Percentiles rank a stretch among this genome's conserved stretches.
phyloP scores from a whole-genome alignment of 2,888 invertebrate genomes.

The Synanthedon andrenaeformis region DNA sequence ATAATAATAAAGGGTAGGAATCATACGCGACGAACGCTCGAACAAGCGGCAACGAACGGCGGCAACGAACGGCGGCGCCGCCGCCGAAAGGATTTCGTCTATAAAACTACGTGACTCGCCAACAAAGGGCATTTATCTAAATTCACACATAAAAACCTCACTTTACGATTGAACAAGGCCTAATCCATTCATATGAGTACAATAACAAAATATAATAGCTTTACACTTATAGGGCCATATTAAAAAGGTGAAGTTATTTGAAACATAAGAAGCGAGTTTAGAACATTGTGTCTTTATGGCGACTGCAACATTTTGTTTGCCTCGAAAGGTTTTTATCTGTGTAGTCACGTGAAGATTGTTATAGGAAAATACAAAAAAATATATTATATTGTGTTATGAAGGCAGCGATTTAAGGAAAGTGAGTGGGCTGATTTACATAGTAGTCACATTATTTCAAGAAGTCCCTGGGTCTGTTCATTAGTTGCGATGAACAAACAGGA shows the following conservation, averaged over 20 bases:
- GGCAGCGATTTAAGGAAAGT: conserved; percentile 22
- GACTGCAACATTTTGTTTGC: conserved; percentile 27
- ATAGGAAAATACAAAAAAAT: conserved; percentile 13
- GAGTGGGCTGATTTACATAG: conserved; percentile 18
- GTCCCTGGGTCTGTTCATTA: conserved; percentile 5
- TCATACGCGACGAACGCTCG: conserved; percentile 18
- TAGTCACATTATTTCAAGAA: conserved; percentile 10
- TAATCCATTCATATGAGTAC: too few relatives aligned
- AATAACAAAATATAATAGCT: too few relatives aligned
- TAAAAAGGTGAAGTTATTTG: conserved; percentile 11
- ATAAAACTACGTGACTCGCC: conserved; percentile 32
- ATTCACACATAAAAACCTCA: too few relatives aligned
- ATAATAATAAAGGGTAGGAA: too few relatives aligned
- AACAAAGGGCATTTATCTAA: conserved; percentile 31
- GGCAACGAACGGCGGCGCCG: too few relatives aligned
- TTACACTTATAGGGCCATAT: conserved; percentile 1
- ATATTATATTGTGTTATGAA: conserved; percentile 9
- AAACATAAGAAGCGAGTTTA: conserved; percentile 8
- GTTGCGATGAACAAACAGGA: too few relatives aligned
- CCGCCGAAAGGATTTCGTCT: conserved; percentile 20
- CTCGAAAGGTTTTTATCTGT: conserved; percentile 31
- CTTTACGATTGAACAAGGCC: too few relatives aligned
- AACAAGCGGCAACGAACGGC: conserved; percentile 1
- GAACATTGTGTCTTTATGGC: conserved; percentile 14
- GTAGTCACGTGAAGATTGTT: conserved; percentile 34